Conservation (phyloP, 2,888 invertebrate species). For the Scrobipalpa costella region DNA sequence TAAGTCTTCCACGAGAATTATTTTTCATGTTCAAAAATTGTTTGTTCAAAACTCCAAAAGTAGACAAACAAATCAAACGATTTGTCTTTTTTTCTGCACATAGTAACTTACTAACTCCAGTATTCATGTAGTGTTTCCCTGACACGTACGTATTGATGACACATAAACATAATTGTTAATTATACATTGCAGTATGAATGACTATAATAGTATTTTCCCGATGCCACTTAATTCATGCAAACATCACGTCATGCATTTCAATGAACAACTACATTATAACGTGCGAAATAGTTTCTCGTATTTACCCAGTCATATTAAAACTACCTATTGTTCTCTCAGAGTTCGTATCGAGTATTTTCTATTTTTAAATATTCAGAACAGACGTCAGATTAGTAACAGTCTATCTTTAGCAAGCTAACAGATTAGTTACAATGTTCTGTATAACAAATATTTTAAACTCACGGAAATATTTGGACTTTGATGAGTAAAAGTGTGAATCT, state of each 20-base stretch:
- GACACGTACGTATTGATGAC: conserved; percentile 1
- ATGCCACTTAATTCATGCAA: background rate
- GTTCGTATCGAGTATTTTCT: background rate
- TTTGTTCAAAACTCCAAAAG: too few species aligned
- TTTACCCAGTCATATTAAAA: background rate
- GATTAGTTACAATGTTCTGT: too few species aligned
- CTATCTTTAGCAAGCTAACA: too few species aligned
- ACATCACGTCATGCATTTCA: background rate
- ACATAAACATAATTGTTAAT: background rate
- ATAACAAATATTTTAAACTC: too few species aligned
- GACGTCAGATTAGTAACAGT: background rate
- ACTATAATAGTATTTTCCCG: background rate
- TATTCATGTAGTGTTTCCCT: too few species aligned
- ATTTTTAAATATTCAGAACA: background rate
- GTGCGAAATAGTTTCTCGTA: background rate
- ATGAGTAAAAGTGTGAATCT: too few species aligned
- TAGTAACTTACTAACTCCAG: too few species aligned
- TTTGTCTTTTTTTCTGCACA: too few species aligned
- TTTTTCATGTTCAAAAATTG: too few species aligned
- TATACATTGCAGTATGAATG: background rate
- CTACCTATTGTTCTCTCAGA: background rate
- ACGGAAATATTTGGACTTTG: too few species aligned
- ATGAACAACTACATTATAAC: background rate
- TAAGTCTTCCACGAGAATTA: too few species aligned
- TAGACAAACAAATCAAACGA: too few species aligned